Percentiles rank a stretch among this genome's conserved stretches.
phyloP scores from a whole-genome alignment of 2,797 vertebrate genomes.

The Coilia nasus region DNA sequence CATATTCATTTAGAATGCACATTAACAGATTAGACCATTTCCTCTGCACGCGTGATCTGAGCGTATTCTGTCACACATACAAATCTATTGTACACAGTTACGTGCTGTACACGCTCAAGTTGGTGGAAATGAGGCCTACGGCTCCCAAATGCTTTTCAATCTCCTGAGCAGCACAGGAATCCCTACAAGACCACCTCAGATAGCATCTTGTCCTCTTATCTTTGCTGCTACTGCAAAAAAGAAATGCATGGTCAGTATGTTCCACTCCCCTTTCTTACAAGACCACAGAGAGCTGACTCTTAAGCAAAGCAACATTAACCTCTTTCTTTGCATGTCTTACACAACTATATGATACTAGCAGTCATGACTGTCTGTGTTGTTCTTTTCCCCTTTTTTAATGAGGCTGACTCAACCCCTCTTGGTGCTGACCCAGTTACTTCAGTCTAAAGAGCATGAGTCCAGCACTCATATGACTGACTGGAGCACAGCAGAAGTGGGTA shows the following conservation, averaged over 20 bases:
- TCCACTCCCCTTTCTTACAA: too few species aligned
- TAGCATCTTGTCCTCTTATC: neutral
- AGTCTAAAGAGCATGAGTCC: neutral
- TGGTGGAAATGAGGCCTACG: too few species aligned
- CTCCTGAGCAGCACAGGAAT: neutral
- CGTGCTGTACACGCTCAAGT: too few species aligned
- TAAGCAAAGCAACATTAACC: too few species aligned
- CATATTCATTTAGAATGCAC: too few species aligned
- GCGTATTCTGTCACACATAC: too few species aligned
- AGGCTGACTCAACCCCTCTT: neutral
- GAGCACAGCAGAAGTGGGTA: neutral
- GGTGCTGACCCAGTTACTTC: neutral
- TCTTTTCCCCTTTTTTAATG: neutral
- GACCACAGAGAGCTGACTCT: too few species aligned
- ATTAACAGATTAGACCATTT: too few species aligned
- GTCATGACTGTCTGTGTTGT: neutral
- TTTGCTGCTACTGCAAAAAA: neutral
- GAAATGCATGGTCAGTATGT: neutral
- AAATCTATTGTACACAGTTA: too few species aligned
- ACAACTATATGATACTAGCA: neutral
- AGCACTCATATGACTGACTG: neutral
- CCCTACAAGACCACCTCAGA: neutral
- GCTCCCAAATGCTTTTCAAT: neutral
- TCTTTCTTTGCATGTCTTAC: neutral
- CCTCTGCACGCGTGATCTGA: too few species aligned